Base-by-base conservation (phyloP, 2,888 invertebrate genomes). In the Apamea sordens region DNA sequence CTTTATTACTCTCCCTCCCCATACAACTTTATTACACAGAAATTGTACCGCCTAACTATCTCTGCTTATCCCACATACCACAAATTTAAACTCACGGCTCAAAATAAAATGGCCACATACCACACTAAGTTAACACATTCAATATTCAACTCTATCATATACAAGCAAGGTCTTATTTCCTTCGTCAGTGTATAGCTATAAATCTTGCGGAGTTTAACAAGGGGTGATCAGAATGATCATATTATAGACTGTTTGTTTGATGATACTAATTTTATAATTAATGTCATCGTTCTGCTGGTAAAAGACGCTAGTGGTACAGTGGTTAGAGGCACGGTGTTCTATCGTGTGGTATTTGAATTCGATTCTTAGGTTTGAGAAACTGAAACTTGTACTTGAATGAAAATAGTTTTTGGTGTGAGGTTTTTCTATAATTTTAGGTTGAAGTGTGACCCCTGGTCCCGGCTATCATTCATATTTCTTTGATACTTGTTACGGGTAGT, bases 231-330 rank as follows among this genome's bases (percentile, higher is more conserved):
- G 3, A 28, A 0, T 44, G 8, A 67, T 82, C 47, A 47, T 63
- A 76, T 76, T 82, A 80, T 82, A 47, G 53, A 5, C 36, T 18
- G 83, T 10, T 77, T 83, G 71, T 72, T 82, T 83, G 47, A 61
- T 82, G 65, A 56, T 64, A 67, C 44, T 77, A 83, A 83, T 83
- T 82, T 71, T 72, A 24, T 83, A 79, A 83, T 84, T 80, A 68
- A 80, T 76, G 44, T 61, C 53, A 28, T 82, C 75, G 50, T 73
- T n/a, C 32, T 47, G 44, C 53, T 69, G 4, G 44, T 63, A 18
- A 65, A 61, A 2, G 3, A 44, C 0, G 32, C 15, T 32, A 68
- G 15, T 32, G 10, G 71, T 24, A 10, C 15, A 56, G 24, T 56
- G 47, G 44, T 24, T 56, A 21, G 7, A 21, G 44, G 18, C n/a